phyloP scores from a whole-genome alignment of 2,888 invertebrate species.

The Lithophane ornitopus region DNA sequence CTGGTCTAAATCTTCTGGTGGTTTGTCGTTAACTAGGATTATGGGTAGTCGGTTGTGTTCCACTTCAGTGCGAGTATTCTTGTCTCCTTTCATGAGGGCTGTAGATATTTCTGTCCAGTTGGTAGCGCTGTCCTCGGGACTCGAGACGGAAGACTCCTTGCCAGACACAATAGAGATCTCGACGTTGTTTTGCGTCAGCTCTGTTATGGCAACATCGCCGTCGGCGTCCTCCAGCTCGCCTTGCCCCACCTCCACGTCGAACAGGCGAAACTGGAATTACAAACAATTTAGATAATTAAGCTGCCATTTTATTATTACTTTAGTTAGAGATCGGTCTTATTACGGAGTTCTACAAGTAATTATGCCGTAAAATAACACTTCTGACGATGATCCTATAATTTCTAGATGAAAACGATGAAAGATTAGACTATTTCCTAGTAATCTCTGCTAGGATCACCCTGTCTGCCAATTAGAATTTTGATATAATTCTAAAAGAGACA shows the following conservation, averaged over 20 bases:
- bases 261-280: slow-evolving; percentile 75
- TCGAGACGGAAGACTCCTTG: slow-evolving; percentile 76
- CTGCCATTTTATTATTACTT: slow-evolving; percentile 14
- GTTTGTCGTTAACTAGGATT: slow-evolving; percentile 85
- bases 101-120: slow-evolving; percentile 76
- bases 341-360: slow-evolving; percentile 6
- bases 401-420: background rate
- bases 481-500: slow-evolving; percentile 3
- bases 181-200: slow-evolving; percentile 76
- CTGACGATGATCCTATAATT: slow-evolving; percentile 1
- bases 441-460: background rate
- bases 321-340: background rate
- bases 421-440: slow-evolving; percentile 6
- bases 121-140: slow-evolving; percentile 72
- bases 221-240: slow-evolving; percentile 70
- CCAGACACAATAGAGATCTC: slow-evolving; percentile 78
- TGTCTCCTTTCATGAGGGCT: slow-evolving; percentile 73
- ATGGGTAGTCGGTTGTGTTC: slow-evolving; percentile 78
- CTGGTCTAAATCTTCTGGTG: slow-evolving; percentile 84
- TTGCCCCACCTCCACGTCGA: slow-evolving; percentile 84
- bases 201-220: slow-evolving; percentile 72
- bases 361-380: slow-evolving; percentile 14
- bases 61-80: slow-evolving; percentile 66
- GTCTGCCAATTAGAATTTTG: background rate
- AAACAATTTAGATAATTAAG: slow-evolving; percentile 20